phyloP scores from a whole-genome alignment of 2,113 vertebrate genomes.

The Sinocyclocheilus rhinocerous region DNA sequence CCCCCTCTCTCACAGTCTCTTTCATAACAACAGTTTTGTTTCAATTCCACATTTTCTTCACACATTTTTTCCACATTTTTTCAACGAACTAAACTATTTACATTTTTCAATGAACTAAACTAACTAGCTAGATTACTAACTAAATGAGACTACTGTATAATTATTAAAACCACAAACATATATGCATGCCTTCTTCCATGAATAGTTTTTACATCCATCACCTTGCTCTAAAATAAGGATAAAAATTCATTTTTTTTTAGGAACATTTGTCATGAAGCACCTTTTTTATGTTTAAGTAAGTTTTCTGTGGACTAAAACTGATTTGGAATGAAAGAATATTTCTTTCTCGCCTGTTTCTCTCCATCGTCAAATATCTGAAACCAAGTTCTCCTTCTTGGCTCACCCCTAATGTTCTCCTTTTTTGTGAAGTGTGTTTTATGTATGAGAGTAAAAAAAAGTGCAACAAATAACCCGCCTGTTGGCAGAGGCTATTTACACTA shows the following conservation, averaged over 20 bases:
- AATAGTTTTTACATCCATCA: neutral
- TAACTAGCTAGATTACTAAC: neutral
- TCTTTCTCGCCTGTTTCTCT: neutral
- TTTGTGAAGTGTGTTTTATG: neutral
- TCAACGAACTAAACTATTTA: neutral
- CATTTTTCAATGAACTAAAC: neutral
- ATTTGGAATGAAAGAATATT: neutral
- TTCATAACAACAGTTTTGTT: constrained; percentile 1
- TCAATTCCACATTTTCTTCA: neutral
- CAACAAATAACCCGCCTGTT: no score
- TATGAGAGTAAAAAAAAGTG: neutral
- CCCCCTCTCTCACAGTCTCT: neutral
- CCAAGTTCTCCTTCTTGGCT: neutral
- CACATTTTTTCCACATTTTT: neutral
- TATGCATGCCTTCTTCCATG: neutral
- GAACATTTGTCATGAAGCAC: neutral
- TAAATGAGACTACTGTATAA: neutral
- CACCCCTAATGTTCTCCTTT: neutral
- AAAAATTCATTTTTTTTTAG: neutral
- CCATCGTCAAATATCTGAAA: neutral
- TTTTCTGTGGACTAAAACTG: neutral
- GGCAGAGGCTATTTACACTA: no score
- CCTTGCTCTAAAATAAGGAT: neutral
- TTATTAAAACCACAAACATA: neutral
- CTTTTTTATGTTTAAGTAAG: neutral